A percentile compares a stretch with the other conserved stretches of the same genome.
These are phyloP conservation scores for Penaeus japonicus DNA, from an alignment of 1,140 invertebrate species.

Conservation along the genomic window DNA sequence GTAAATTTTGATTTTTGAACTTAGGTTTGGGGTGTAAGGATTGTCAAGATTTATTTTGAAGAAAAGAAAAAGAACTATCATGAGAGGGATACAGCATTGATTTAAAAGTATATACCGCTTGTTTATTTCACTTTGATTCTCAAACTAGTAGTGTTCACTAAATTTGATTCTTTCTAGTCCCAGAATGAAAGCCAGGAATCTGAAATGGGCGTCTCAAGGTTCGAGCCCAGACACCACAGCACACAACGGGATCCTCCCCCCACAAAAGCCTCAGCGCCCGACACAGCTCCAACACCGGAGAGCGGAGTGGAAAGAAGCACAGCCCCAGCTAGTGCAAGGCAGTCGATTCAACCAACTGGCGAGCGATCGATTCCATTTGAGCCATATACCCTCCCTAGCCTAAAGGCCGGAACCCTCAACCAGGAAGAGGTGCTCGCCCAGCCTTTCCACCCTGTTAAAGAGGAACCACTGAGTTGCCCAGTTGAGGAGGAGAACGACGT, in stretches of 20 bases:
- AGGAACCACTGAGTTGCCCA: neutral
- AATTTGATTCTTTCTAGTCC: neutral
- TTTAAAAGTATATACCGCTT: neutral
- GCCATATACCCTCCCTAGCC: conserved; percentile 23
- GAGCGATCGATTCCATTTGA: conserved; percentile 6
- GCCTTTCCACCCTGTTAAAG: neutral
- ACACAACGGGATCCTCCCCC: neutral
- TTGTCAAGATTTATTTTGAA: too few relatives aligned
- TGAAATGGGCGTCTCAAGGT: neutral
- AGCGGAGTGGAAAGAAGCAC: neutral
- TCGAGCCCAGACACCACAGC: neutral
- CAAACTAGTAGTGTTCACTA: neutral
- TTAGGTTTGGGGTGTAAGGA: too few relatives aligned
- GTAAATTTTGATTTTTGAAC: too few relatives aligned
- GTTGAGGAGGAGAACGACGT: neutral
- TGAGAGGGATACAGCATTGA: too few relatives aligned
- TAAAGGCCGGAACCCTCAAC: neutral
- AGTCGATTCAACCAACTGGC: neutral
- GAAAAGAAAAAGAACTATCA: too few relatives aligned
- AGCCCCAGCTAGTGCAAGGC: neutral
- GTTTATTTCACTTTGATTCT: neutral
- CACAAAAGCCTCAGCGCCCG: neutral
- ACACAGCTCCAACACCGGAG: neutral
- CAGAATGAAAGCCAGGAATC: neutral
- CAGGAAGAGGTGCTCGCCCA: neutral